A percentile compares a stretch with the other conserved stretches of the same genome.
phyloP scores from a whole-genome alignment of 2,888 invertebrate species.

The Priapulus caudatus region DNA sequence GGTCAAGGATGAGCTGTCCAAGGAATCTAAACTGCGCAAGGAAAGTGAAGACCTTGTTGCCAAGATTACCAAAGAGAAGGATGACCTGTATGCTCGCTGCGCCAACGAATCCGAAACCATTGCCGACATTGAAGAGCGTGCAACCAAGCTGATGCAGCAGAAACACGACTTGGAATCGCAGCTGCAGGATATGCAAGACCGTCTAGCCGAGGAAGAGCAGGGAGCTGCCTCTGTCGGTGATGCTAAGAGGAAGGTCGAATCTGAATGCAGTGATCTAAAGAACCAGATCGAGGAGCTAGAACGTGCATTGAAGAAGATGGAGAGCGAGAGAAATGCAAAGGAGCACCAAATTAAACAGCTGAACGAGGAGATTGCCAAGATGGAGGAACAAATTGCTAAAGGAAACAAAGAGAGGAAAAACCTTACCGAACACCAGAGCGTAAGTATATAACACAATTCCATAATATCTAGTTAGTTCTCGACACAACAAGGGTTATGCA shows the following conservation, averaged over 20 bases:
- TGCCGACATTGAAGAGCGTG: constrained; percentile 81
- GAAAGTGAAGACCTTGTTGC: constrained; percentile 87
- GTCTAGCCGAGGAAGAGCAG: constrained; percentile 93
- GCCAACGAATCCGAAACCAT: constrained; percentile 89
- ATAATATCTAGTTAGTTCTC: too few species aligned
- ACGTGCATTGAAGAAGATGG: constrained; percentile 37
- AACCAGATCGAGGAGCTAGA: constrained; percentile 42
- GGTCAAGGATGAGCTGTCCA: constrained; percentile 83
- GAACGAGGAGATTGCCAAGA: constrained; percentile 41
- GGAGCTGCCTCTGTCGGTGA: constrained; percentile 64
- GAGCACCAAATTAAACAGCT: constrained; percentile 1
- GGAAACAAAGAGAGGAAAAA: constrained; percentile 98
- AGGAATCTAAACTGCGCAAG: constrained; percentile 90
- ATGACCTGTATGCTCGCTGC: constrained; percentile 67
- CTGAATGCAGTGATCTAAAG: constrained; percentile 84
- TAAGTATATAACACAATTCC: too few species aligned
- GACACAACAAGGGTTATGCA: too few species aligned
- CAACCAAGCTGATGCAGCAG: constrained; percentile 82
- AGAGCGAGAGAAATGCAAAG: constrained; percentile 94
- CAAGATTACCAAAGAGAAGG: constrained; percentile 87
- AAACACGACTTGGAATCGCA: constrained; percentile 93
- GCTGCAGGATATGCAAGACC: constrained; percentile 89
- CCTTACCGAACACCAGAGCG: constrained; percentile 42
- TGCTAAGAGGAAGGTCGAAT: constrained; percentile 91
- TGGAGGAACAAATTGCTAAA: constrained; percentile 98